These are phyloP conservation scores for Glareola pratincola DNA, from an alignment of 2,113 vertebrate genomes.

Conservation along the genomic window DNA sequence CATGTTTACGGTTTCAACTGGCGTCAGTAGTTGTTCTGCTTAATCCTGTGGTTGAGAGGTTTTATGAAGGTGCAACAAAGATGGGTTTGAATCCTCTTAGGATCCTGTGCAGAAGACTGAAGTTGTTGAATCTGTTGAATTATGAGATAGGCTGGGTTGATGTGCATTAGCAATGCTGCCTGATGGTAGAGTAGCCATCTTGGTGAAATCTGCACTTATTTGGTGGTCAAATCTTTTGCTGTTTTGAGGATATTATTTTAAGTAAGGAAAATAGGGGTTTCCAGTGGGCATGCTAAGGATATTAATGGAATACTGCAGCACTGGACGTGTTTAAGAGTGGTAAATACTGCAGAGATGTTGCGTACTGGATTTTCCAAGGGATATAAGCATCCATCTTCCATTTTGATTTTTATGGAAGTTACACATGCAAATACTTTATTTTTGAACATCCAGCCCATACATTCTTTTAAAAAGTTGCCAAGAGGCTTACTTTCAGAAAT, in stretches of 20 bases:
- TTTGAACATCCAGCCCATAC: not conserved
- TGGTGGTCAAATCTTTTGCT: not conserved
- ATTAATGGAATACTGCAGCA: not conserved
- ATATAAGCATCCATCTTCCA: not conserved
- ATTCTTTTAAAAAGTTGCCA: not conserved
- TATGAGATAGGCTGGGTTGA: not conserved
- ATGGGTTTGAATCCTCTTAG: not conserved
- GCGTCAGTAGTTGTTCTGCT: not conserved
- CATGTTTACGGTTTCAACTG: not conserved
- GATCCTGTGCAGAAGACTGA: not conserved
- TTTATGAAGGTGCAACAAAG: not conserved
- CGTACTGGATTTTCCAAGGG: not conserved
- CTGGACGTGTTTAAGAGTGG: not conserved
- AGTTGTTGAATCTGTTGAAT: not conserved
- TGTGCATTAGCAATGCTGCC: not conserved
- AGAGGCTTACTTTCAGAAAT: not conserved
- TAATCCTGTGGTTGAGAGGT: not conserved
- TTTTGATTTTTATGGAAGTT: not conserved
- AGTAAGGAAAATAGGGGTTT: not conserved
- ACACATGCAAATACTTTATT: not conserved
- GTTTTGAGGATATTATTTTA: not conserved
- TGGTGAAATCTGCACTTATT: not conserved
- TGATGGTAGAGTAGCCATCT: not conserved
- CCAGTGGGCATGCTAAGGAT: not conserved
- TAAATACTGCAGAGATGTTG: not conserved